Evolutionary conservation across 2,113 vertebrate genomes (phyloP).

Genomic region (Ochotona curzoniae): DNA sequence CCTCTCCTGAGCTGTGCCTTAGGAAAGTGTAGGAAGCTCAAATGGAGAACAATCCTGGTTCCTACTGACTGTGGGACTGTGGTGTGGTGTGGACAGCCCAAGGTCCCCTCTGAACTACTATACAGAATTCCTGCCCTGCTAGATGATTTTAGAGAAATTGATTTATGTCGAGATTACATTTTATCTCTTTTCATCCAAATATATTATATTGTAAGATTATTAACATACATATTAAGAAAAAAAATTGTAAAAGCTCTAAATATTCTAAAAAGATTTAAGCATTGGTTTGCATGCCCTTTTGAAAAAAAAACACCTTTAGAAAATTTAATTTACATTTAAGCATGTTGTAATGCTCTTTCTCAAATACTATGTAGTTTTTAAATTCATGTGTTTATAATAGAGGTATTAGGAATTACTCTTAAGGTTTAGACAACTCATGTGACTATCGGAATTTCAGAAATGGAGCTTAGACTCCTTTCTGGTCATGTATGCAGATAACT

Average conservation of each 20-base stretch:
- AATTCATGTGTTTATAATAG: not conserved
- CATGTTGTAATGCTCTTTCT: not conserved
- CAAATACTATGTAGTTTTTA: not conserved
- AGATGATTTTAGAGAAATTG: constrained; percentile 45
- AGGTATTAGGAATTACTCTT: not conserved
- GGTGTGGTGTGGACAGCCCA: too few species aligned
- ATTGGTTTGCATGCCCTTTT: not conserved
- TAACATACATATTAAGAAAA: not conserved
- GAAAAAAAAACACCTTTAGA: not conserved
- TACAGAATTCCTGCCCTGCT: constrained; percentile 20
- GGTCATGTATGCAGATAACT: not conserved
- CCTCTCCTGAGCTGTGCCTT: too few species aligned
- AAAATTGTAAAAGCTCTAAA: not conserved
- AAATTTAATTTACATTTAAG: not conserved
- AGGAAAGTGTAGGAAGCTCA: too few species aligned
- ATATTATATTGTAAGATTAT: not conserved
- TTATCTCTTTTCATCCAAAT: constrained; percentile 11
- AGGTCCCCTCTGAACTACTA: too few species aligned
- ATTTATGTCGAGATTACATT: constrained; percentile 27
- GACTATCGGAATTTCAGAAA: not conserved
- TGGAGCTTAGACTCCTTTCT: not conserved
- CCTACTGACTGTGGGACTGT: too few species aligned
- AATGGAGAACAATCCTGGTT: too few species aligned
- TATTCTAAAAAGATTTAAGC: not conserved
- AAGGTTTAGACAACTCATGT: not conserved